phyloP scores from a whole-genome alignment of 1,140 invertebrate genomes.

The Reticulitermes speratus region DNA sequence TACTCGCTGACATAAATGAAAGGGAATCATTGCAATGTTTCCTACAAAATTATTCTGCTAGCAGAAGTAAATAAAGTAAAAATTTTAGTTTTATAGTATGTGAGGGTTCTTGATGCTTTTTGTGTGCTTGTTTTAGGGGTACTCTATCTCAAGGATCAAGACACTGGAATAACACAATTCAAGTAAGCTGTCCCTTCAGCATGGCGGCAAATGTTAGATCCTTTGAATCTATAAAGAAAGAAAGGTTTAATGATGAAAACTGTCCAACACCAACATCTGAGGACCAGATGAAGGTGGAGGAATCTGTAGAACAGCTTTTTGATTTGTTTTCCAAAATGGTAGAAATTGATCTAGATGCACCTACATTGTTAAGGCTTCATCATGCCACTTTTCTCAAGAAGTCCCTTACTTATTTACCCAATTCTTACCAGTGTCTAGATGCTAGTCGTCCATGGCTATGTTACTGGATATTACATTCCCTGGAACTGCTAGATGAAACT shows the following conservation, averaged over 20 bases:
- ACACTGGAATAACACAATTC: neutral
- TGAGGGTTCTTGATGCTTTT: neutral
- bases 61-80: too few species aligned
- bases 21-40: too few species aligned
- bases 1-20: too few species aligned
- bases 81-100: too few species aligned
- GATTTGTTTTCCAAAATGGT: constrained; percentile 57
- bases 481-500: constrained; percentile 76
- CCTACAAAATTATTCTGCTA: too few species aligned
- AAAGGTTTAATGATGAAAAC: constrained; percentile 43
- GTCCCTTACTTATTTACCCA: constrained; percentile 65
- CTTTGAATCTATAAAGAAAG: constrained; percentile 26
- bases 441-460: constrained; percentile 93
- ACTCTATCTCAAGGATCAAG: neutral
- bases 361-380: constrained; percentile 60
- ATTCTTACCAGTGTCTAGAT: constrained; percentile 78
- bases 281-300: constrained; percentile 66
- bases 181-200: neutral
- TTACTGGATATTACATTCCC: constrained; percentile 92
- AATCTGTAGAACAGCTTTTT: constrained; percentile 61
- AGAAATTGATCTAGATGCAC: constrained; percentile 54
- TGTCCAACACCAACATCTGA: constrained; percentile 43
- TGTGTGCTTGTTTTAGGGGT: constrained; percentile 11
- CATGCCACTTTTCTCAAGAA: constrained; percentile 70
- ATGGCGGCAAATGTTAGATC: constrained; percentile 28